Evolutionary conservation across 2,888 invertebrate species (phyloP), one percentile per base, ranked within the genome.

Genomic region (Odontomyia ornata): DNA sequence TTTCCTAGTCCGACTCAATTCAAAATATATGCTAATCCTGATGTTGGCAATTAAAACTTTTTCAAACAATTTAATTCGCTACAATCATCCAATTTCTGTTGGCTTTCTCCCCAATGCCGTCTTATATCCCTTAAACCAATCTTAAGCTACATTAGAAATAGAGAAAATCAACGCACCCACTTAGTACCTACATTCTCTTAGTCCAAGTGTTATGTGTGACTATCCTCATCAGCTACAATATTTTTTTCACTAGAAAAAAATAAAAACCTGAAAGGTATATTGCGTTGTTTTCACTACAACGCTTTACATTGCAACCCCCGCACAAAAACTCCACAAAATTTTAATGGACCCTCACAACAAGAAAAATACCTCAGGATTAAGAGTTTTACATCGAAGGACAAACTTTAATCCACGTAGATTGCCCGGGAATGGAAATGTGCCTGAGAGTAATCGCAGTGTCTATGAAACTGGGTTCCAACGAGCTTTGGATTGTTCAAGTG

Each of bases 31-130:
- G 73, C 73, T 73, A 73, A 73, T 73, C 73, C 60, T 23, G 57
- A 73, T 73, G 73, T 60, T 73, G 57, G 73, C 73, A 73, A 73
- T 73, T 73, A 73, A 73, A 73, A 73, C 73, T 73, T 73, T 57
- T 57, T 57, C 60, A 57, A 73, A 57, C 73, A 73, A 73, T 73
- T 73, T 73, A 73, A 57, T 73, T 73, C 56, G 47, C 57, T 30
- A 57, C 57, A 60, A 36, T 73, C 73, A 52, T 27, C 52, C 67
- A 15, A 23, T 21, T 36, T 9, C 65, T 23, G 15, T 36, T 36
- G n/a, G 25, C 36, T 27, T 43, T 65, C 28, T n/a, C 15, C 43
- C 60, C 23, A 21, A 60, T 25, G 21, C 7, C 25, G 18, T 18
- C 52, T 52, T 18, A 52, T 52, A 52, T 28, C n/a, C 62, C 52